These are phyloP conservation scores for Pitta sordida DNA, from an alignment of 2,113 vertebrate genomes.

Conservation along the genomic window DNA sequence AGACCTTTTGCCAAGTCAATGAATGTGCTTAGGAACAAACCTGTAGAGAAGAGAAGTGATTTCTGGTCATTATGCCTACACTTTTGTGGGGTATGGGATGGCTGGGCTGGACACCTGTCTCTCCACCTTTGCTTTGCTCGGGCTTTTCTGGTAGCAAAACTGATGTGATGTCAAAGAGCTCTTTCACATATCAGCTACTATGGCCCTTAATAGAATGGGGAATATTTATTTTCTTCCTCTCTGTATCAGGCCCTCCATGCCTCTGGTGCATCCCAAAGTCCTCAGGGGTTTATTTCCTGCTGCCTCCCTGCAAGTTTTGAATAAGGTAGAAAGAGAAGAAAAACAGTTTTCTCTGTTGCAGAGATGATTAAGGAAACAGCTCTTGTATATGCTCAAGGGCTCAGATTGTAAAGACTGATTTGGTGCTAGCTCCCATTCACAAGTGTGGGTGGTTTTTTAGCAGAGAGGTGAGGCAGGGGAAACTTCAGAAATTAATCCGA, in stretches of 20 bases:
- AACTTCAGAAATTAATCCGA: not conserved
- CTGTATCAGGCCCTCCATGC: not conserved
- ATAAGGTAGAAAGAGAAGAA: not conserved
- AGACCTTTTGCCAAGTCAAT: not conserved
- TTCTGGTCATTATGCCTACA: not conserved
- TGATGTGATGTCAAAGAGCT: not conserved
- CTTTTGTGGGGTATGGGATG: too few relatives aligned
- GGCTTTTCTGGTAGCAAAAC: not conserved
- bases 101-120: not conserved
- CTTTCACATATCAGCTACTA: not conserved
- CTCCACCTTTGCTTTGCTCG: not conserved
- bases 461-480: not conserved
- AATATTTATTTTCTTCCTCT: not conserved
- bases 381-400: not conserved
- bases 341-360: not conserved
- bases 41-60: accelerated
- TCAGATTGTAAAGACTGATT: not conserved
- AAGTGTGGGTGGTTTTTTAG: not conserved
- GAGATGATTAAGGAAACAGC: not conserved
- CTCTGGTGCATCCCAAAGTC: not conserved
- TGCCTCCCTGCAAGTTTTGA: not conserved
- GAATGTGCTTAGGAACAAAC: not conserved
- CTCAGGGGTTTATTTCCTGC: not conserved
- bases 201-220: not conserved
- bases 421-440: not conserved